Base-by-base conservation (phyloP, 2,113 vertebrate species). In the Phrynosoma blainvillii region DNA sequence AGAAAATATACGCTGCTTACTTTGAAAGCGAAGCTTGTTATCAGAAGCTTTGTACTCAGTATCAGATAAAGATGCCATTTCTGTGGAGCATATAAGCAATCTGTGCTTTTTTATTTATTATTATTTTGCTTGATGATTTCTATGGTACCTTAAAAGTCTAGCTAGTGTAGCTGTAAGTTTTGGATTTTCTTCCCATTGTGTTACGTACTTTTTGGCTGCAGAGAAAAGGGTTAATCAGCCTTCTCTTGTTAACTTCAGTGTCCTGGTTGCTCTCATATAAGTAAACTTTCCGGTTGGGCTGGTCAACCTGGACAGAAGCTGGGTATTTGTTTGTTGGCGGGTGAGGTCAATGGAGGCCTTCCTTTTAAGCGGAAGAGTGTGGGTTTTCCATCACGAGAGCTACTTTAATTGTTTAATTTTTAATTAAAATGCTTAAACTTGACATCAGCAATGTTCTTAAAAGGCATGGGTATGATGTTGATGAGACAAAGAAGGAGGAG, bases 201-300 rank as follows among this genome's bases (percentile, higher is more conserved):
- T 9, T 16, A n/a, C n/a, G n/a, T n/a, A 13, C 62, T 66, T 47
- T 27, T 47, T 16, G 8, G n/a, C 8, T 21, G 62, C 16, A 14
- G 2, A 3, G 16, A 36, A 68, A 54, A 83, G 8, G 59, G 42
- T 86, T 86, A 83, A 84, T 30, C n/a, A 1, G 2, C 27, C 11
- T 0, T 12, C 73, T 78, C 32, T 88, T 77, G 59, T 75, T 88
- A 77, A 70, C 30, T 23, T 83, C 42, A 83, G 27, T 21, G 62
- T 23, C 40, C 81, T 75, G 54, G 20, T 32, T 70, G 73, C 65
- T 83, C 14, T 52, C 36, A 30, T 27, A 23, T 1, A 83, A 84
- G 80, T 54, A 68, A 62, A 88, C 21, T 78, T 88, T 84, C 87
- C 81, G 77, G 87, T 84, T 84, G 14, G 13, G 32, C 40, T 12